These are phyloP conservation scores for Drosophila robusta DNA, from an alignment of 2,888 invertebrate genomes.

Conservation along the genomic window DNA sequence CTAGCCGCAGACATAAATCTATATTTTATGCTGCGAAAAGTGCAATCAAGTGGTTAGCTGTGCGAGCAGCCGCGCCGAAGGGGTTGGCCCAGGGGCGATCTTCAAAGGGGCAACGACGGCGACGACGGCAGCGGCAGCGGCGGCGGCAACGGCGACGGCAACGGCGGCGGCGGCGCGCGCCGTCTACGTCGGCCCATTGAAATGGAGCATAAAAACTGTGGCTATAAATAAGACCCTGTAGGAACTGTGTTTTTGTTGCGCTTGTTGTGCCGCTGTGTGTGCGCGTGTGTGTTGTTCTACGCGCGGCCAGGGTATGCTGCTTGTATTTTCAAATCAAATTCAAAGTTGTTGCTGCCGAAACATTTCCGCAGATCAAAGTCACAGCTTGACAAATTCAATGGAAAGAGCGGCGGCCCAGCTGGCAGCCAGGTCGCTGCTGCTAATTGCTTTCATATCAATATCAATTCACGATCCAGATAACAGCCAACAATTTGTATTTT, in stretches of 20 bases:
- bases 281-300: neutral
- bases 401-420: conserved; percentile 48
- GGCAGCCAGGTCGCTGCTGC: conserved; percentile 53
- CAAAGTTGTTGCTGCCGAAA: conserved; percentile 70
- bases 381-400: conserved; percentile 78
- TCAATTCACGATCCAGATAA: conserved; percentile 60
- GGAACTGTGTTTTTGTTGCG: conserved; percentile 43
- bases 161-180: conserved; percentile 42
- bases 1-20: conserved; percentile 61
- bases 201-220: conserved; percentile 79
- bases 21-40: conserved; percentile 80
- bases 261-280: conserved; percentile 19
- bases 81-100: conserved; percentile 17
- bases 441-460: conserved; percentile 78
- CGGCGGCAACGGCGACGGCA: neutral
- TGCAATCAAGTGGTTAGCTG: conserved; percentile 76
- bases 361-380: conserved; percentile 80
- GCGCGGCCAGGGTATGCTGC: conserved; percentile 2
- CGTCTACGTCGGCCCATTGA: conserved; percentile 70
- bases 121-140: conserved; percentile 9
- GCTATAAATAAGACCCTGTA: conserved; percentile 75
- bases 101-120: conserved; percentile 32
- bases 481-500: conserved; percentile 51
- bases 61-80: conserved; percentile 4
- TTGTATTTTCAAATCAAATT: conserved; percentile 74